These are phyloP conservation scores for Thecocarcelia acutangulata DNA, from an alignment of 2,888 invertebrate genomes.

Conservation along the genomic window DNA sequence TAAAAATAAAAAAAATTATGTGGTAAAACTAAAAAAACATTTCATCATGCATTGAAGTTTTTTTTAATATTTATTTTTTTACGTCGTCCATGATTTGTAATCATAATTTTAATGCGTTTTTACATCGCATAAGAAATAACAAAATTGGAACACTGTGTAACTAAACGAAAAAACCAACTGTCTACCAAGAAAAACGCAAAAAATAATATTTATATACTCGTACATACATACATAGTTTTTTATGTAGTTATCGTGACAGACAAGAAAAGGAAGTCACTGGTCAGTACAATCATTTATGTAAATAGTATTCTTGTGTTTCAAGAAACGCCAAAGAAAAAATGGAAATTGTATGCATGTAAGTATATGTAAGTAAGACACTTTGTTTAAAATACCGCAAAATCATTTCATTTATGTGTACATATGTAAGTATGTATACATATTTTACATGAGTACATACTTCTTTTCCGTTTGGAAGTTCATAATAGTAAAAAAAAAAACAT, in stretches of 20 bases:
- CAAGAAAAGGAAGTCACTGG: slow-evolving; percentile 69
- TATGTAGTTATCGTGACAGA: slow-evolving; percentile 60
- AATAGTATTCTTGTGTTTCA: slow-evolving; percentile 11
- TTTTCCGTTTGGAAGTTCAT: slow-evolving; percentile 13
- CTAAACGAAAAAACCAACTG: slow-evolving; percentile 11
- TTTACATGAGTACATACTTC: too few species aligned
- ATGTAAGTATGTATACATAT: background rate
- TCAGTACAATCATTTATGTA: slow-evolving; percentile 62
- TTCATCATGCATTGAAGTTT: slow-evolving; percentile 63
- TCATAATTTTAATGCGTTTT: slow-evolving; percentile 69
- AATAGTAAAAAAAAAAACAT: slow-evolving; percentile 19
- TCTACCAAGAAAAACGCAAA: slow-evolving; percentile 27
- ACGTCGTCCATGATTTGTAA: slow-evolving; percentile 56
- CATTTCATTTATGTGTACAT: background rate
- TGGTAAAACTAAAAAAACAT: slow-evolving; percentile 68
- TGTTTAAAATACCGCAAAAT: slow-evolving; percentile 64
- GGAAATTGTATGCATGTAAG: slow-evolving; percentile 24
- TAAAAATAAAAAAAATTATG: slow-evolving; percentile 31
- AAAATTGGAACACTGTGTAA: slow-evolving; percentile 62
- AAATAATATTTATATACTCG: background rate
- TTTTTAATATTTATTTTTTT: slow-evolving; percentile 22
- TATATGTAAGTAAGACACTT: slow-evolving; percentile 26
- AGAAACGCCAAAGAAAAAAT: slow-evolving; percentile 34
- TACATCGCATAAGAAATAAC: slow-evolving; percentile 36
- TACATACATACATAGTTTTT: too few species aligned